Conservation (phyloP, 2,797 vertebrate species). For the Leuciscus waleckii region DNA sequence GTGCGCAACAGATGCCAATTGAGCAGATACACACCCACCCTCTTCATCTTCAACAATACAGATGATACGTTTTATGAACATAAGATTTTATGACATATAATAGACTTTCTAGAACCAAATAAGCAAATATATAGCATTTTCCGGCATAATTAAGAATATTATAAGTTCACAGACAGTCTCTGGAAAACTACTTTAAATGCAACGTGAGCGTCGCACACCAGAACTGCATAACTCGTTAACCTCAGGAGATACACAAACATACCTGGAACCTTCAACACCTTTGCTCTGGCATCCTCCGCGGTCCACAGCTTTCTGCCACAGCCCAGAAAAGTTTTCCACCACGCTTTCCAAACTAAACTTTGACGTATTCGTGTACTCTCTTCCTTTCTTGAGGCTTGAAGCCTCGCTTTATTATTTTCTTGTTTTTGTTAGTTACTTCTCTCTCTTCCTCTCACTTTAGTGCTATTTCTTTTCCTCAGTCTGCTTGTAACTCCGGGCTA, state of each 20-base stretch:
- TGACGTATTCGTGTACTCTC: slow-evolving; percentile 66
- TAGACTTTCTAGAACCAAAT: background rate
- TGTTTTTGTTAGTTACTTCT: slow-evolving; percentile 66
- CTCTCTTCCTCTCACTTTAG: slow-evolving; percentile 53
- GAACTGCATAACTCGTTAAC: background rate
- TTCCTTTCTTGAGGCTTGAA: slow-evolving; percentile 52
- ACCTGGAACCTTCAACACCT: slow-evolving; percentile 78
- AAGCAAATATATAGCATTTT: background rate
- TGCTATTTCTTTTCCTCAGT: slow-evolving; percentile 67
- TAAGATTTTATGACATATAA: background rate
- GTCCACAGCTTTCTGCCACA: slow-evolving; percentile 67
- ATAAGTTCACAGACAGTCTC: background rate
- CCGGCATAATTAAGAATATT: no score
- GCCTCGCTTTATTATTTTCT: slow-evolving; percentile 68
- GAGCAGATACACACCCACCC: slow-evolving; percentile 75
- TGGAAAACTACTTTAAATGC: background rate
- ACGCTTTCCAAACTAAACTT: slow-evolving; percentile 61
- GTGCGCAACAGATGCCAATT: slow-evolving; percentile 56
- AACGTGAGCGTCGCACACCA: background rate
- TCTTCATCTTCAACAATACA: slow-evolving; percentile 50
- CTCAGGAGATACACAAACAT: slow-evolving; percentile 43
- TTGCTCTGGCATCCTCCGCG: slow-evolving; percentile 80
- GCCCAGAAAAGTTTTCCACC: slow-evolving; percentile 72
- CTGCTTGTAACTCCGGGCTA: slow-evolving; percentile 77
- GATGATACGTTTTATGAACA: background rate